A percentile compares a stretch with the other conserved stretches of the same genome.
Evolutionary conservation across 2,888 invertebrate species (phyloP).

Genomic region (Dolichopus griseipennis): DNA sequence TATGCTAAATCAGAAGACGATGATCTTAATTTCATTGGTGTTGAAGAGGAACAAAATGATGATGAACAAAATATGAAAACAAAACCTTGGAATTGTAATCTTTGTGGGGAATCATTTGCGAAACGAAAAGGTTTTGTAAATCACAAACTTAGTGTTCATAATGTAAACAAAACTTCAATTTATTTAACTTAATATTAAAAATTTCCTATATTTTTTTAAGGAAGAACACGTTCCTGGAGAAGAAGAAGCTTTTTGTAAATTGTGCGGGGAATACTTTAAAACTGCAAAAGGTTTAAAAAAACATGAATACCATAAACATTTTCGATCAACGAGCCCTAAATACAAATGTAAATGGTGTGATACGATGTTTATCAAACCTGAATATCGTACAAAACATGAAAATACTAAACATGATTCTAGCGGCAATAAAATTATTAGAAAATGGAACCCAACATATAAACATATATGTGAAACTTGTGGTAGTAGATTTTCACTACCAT

Average conservation of each 20-base stretch:
- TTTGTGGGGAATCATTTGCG: background rate
- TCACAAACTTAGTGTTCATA: background rate
- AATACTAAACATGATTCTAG: background rate
- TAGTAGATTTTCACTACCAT: background rate
- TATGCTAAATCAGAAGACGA: too few relatives aligned
- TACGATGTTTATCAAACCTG: background rate
- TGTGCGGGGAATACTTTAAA: background rate
- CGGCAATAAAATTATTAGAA: background rate
- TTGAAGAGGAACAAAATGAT: background rate
- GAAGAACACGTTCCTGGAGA: too few relatives aligned
- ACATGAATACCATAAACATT: background rate
- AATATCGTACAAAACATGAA: background rate
- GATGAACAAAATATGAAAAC: background rate
- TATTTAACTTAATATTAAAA: background rate
- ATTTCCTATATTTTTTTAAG: background rate
- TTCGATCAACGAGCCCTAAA: too few relatives aligned
- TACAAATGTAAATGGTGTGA: background rate
- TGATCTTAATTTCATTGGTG: too few relatives aligned
- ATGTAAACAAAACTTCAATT: background rate
- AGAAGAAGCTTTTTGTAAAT: background rate
- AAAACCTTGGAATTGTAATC: background rate
- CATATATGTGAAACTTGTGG: background rate
- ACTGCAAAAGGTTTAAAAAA: background rate
- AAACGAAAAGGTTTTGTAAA: background rate
- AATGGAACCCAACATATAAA: background rate